Percentiles rank a stretch among this genome's conserved stretches.
These are phyloP conservation scores for Streptopelia turtur DNA, from an alignment of 2,797 vertebrate species.

Conservation along the genomic window DNA sequence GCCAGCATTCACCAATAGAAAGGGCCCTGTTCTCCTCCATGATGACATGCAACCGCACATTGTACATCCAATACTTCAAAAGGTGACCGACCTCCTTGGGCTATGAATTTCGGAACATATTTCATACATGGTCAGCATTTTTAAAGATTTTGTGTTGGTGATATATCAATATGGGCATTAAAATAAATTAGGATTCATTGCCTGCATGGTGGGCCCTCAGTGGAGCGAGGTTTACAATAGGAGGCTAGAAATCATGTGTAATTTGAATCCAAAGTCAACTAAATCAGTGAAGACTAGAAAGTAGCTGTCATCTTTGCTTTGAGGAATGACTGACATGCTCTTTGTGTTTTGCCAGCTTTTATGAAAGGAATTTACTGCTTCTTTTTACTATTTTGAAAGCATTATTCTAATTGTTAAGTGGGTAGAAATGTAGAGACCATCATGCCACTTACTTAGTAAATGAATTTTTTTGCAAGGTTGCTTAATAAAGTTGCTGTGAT, in stretches of 20 bases:
- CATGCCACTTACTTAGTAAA: conserved; percentile 22
- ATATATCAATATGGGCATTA: background rate
- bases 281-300: background rate
- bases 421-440: background rate
- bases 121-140: background rate
- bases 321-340: background rate
- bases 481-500: conserved; percentile 35
- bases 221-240: background rate
- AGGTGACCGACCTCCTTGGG: too few species aligned
- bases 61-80: too few species aligned
- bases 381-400: conserved; percentile 35
- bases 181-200: background rate
- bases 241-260: background rate
- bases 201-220: background rate
- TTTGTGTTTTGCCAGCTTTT: conserved; percentile 11
- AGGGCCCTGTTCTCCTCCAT: too few species aligned
- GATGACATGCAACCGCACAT: too few species aligned
- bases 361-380: conserved; percentile 17
- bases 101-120: background rate
- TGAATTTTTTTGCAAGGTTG: background rate
- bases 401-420: conserved; percentile 44
- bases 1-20: too few species aligned
- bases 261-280: background rate
- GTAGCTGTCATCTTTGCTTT: conserved; percentile 11
- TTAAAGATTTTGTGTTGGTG: background rate